These are phyloP conservation scores for Bruchidius siliquastri DNA, from an alignment of 2,888 invertebrate species.

Conservation along the genomic window DNA sequence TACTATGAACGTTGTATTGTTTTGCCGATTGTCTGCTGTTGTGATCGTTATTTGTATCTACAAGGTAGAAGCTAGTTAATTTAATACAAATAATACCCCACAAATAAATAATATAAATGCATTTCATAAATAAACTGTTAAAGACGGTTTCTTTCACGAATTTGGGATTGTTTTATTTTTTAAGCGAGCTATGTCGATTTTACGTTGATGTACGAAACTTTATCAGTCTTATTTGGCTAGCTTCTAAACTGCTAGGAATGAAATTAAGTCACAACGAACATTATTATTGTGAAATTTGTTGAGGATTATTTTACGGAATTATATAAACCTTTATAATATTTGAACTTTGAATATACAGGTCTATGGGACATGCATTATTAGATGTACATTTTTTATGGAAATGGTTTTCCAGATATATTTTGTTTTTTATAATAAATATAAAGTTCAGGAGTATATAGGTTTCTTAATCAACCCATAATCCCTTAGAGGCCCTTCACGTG, in stretches of 20 bases:
- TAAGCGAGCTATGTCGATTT: no score
- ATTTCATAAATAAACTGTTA: no score
- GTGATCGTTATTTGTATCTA: no score
- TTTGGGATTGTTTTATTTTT: no score
- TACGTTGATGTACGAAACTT: no score
- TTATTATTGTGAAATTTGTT: background rate
- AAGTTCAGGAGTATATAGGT: background rate
- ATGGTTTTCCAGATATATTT: background rate
- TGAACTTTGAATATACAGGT: background rate
- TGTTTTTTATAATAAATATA: background rate
- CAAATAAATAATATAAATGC: no score
- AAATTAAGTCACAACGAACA: background rate
- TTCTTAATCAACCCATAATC: background rate
- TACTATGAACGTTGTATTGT: no score
- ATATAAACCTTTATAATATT: background rate
- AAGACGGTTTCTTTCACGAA: no score
- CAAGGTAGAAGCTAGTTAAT: no score
- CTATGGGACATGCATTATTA: background rate
- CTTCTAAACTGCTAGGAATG: background rate
- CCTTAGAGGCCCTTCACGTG: no score
- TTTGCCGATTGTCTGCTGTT: no score
- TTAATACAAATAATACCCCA: no score
- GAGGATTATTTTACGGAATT: background rate
- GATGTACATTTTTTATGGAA: background rate
- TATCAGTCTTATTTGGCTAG: background rate